Base-by-base conservation (phyloP, 2,113 vertebrate species). In the Otolemur garnettii region DNA sequence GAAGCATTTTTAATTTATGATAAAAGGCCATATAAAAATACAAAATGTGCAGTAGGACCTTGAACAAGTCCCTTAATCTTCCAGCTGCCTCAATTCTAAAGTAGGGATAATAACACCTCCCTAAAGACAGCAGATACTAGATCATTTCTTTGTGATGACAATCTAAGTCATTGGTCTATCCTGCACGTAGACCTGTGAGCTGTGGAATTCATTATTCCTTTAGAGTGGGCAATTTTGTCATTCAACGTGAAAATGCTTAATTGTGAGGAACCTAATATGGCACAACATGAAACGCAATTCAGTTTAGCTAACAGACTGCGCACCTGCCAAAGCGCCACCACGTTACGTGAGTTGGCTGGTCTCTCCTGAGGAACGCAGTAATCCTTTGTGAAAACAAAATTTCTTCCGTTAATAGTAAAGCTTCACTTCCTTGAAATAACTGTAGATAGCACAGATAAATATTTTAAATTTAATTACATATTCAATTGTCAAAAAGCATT, bases 21-120 rank as follows among this genome's bases (percentile, higher is more conserved):
- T 12, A 72, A 96, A 92, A 84, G 7, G 10, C 18, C 26, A 78
- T 62, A 64, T 68, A 94, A 93, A 96, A 88, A 71, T n/a, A 85
- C 4, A 21, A 85, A 94, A 71, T 22, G 12, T 35, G 30, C 33
- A 81, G 26, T 2, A 81, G 53, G 42, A 78, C 17, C 10, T 26
- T 21, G 21, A 91, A 38, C 15, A 85, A 95, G 42, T 57, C 11
- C 30, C 45, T 93, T 75, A 69, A 87, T 6, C 21, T 28, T 74
- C 45, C 33, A 93, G 71, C 4, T 95, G 94, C 18, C 33, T 24
- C 78, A 2, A 19, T 74, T 59, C 68, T 92, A 81, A 71, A 94
- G 38, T 1, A 84, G 30, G 90, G 68, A 57, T 69, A 81, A 78
- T 38, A 75, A 82, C 8, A 87, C 53, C 2, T n/a, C 11, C 45